A percentile compares a stretch with the other conserved stretches of the same genome.
These are phyloP conservation scores for Cephus spinipes DNA, from an alignment of 2,888 invertebrate species.

Conservation along the genomic window DNA sequence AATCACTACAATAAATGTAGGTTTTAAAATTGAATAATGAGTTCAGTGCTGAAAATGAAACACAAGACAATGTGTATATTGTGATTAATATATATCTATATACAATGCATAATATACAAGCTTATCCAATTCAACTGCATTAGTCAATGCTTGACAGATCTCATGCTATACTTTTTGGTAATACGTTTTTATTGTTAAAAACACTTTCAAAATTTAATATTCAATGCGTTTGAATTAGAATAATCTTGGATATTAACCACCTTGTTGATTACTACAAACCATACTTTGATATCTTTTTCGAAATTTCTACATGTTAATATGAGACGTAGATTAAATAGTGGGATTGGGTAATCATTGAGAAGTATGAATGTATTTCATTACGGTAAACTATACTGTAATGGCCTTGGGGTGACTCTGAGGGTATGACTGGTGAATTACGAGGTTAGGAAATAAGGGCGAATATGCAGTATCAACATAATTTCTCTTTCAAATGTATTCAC, in stretches of 20 bases:
- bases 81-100: neutral
- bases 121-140: neutral
- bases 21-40: neutral
- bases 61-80: neutral
- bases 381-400: neutral
- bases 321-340: neutral
- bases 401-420: neutral
- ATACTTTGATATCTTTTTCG: neutral
- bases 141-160: neutral
- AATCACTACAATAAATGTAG: neutral
- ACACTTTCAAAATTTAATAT: neutral
- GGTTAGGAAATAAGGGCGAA: neutral
- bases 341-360: neutral
- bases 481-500: neutral
- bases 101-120: neutral
- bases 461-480: constrained; percentile 3
- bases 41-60: neutral
- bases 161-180: neutral
- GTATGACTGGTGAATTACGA: neutral
- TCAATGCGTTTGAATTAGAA: neutral
- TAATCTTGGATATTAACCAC: neutral
- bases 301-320: neutral
- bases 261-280: neutral
- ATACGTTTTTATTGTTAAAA: neutral
- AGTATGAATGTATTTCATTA: neutral